Base-by-base conservation (phyloP, 2,888 invertebrate genomes). In the Ennomos quercinarius region DNA sequence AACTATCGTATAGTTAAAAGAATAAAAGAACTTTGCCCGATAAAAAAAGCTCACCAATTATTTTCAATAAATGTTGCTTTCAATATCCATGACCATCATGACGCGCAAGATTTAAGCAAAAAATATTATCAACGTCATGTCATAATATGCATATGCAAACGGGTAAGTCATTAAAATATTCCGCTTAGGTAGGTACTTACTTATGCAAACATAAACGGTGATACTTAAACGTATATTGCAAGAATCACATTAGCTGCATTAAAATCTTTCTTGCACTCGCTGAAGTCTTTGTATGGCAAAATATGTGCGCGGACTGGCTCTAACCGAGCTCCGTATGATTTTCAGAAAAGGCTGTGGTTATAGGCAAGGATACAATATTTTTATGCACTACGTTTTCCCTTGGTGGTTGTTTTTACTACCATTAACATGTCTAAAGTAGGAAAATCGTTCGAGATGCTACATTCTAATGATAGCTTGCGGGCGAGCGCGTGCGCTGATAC, bases 341-440 rank as follows among this genome's bases (percentile, higher is more conserved):
- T 91, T 92, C 92, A 91, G 91, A 92, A 91, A 90, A 87, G 91
- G 89, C 83, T 76, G 81, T 78, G 81, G 84, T 80, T 89, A 91
- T 89, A 87, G 76, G 83, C 82, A 83, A 84, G 89, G 87, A 89
- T 91, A 87, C 91, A 91, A 92, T 92, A 91, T 92, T 92, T 92
- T 91, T 92, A 92, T 91, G 86, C 87, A 66, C 76, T 79, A 47
- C 79, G 87, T 91, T 91, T 91, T 91, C 89, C 87, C 85, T 84
- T 74, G 74, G 82, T 66, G 64, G 80, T 68, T 72, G 89, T 91
- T 91, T 92, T 91, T 92, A 87, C 83, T 75, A 76, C 83, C 87
- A 90, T 90, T 86, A 86, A 87, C 82, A 83, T 82, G 83, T 87
- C 92, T 91, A 86, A 89, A 91, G 90, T 91, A 87, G 92, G 92